These are phyloP conservation scores for Indicator indicator DNA, from an alignment of 2,113 vertebrate species.

Conservation along the genomic window DNA sequence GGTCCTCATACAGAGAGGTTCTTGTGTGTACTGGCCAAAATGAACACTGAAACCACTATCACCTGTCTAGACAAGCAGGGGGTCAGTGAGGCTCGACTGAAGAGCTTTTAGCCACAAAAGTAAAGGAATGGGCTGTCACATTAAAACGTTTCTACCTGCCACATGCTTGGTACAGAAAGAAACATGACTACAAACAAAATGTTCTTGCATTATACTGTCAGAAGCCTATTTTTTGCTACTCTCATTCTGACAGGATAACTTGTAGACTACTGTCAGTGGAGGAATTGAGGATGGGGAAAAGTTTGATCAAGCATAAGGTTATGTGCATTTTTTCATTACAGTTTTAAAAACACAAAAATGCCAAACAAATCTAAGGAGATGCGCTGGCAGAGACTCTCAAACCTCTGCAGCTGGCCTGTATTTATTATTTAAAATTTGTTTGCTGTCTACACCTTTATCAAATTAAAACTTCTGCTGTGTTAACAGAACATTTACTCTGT, in stretches of 20 bases:
- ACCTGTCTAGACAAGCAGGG: neutral
- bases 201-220: constrained; percentile 61
- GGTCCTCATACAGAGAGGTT: neutral
- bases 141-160: constrained; percentile 52
- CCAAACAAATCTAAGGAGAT: constrained; percentile 18
- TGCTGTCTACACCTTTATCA: neutral
- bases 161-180: constrained; percentile 41
- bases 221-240: constrained; percentile 58
- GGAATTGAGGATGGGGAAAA: constrained; percentile 40
- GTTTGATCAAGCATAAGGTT: constrained; percentile 63
- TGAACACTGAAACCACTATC: neutral
- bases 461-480: neutral
- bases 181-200: constrained; percentile 64
- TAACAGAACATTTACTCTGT: neutral
- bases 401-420: neutral
- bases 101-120: constrained; percentile 33
- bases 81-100: neutral
- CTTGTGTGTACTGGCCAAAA: neutral
- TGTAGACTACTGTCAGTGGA: constrained; percentile 54
- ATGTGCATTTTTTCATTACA: constrained; percentile 38
- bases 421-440: neutral
- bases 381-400: neutral
- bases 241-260: constrained; percentile 60
- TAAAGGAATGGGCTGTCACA: constrained; percentile 52
- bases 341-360: constrained; percentile 36